Conservation (phyloP, 1,140 invertebrate genomes). For the Lordiphosa clarofinis region DNA sequence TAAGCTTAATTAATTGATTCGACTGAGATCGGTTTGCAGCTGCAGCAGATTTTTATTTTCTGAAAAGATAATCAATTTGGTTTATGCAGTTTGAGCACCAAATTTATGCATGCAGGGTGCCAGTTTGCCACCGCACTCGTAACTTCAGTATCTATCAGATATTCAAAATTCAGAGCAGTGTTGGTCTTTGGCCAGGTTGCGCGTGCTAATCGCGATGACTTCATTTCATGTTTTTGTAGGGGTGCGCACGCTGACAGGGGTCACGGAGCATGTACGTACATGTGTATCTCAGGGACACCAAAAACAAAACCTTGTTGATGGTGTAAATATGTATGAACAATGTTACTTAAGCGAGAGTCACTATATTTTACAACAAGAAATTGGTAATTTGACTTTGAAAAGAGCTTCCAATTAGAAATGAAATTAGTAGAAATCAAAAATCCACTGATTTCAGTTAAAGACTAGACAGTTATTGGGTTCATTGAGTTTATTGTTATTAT, state of each 20-base stretch:
- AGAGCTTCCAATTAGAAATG: no score
- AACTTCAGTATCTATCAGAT: slow-evolving; percentile 22
- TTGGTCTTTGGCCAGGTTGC: slow-evolving; percentile 7
- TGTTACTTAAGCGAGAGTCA: no score
- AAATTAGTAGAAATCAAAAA: no score
- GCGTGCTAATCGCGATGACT: slow-evolving; percentile 47
- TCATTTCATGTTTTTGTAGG: slow-evolving; percentile 28
- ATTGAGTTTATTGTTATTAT: no score
- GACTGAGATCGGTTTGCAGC: slow-evolving; percentile 3
- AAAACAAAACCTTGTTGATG: no score
- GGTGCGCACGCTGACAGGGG: slow-evolving; percentile 22
- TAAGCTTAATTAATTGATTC: slow-evolving; percentile 13
- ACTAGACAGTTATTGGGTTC: no score
- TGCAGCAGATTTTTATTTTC: not conserved
- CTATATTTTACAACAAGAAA: no score
- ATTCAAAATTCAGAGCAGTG: not conserved
- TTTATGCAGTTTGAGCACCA: slow-evolving; percentile 8
- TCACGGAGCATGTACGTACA: slow-evolving; percentile 5
- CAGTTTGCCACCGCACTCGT: slow-evolving; percentile 7
- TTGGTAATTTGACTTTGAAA: no score
- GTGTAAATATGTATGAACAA: no score
- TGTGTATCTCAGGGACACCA: no score
- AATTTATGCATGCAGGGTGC: slow-evolving; percentile 12
- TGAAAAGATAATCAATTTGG: slow-evolving; percentile 10
- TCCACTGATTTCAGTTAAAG: no score